phyloP scores from a whole-genome alignment of 2,888 invertebrate species.

The Drosophila antonietae region DNA sequence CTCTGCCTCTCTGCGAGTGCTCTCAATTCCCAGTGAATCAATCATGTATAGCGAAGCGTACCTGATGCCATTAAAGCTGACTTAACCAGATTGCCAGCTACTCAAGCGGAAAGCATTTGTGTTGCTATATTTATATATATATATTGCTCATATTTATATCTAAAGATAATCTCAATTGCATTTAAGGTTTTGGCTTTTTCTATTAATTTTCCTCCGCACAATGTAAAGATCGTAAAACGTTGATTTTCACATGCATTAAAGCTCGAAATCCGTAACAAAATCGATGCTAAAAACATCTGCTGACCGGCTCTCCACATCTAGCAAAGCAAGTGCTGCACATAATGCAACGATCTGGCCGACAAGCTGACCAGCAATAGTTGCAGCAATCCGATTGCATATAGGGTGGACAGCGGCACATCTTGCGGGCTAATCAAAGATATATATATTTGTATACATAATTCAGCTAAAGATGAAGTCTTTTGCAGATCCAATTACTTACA shows the following conservation, averaged over 20 bases:
- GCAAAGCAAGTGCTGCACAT: conserved; percentile 2
- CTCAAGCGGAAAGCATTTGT: conserved; percentile 49
- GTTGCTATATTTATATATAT: conserved; percentile 2
- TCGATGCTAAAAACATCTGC: not conserved
- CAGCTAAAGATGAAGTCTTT: not conserved
- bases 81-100: conserved; percentile 64
- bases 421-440: not conserved
- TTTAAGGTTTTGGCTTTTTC: not conserved
- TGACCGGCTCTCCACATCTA: not conserved
- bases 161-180: conserved; percentile 23
- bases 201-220: not conserved
- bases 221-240: not conserved
- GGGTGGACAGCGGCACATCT: conserved; percentile 24
- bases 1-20: not conserved
- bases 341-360: conserved; percentile 2
- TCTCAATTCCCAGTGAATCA: conserved; percentile 48
- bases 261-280: not conserved
- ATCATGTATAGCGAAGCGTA: conserved; percentile 65
- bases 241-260: conserved; percentile 11
- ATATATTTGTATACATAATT: not conserved
- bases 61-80: conserved; percentile 63
- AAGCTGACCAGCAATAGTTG: not conserved
- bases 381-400: not conserved
- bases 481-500: not conserved
- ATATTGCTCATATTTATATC: not conserved